These are phyloP conservation scores for Ptychodera flava DNA, from an alignment of 35 echinoderm and acorn worm species.

Conservation along the genomic window DNA sequence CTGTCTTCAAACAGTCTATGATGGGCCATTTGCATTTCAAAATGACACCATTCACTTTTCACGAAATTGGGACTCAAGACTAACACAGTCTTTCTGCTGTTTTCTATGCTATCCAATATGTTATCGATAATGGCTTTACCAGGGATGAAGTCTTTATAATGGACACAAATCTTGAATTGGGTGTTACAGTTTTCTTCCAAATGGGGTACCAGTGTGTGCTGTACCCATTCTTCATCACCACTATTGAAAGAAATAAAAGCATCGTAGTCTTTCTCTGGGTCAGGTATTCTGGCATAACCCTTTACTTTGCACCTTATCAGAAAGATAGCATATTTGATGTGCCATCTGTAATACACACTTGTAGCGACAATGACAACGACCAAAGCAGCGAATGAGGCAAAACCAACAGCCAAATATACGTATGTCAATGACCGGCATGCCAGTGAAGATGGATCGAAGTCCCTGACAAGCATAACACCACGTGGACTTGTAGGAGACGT, in stretches of 20 bases:
- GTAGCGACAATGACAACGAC: neutral
- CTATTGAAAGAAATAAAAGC: slow-evolving; percentile 20
- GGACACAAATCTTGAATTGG: slow-evolving; percentile 3
- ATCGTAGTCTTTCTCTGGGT: neutral
- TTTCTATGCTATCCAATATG: neutral
- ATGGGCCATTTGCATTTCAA: slow-evolving; percentile 18
- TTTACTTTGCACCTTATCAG: neutral
- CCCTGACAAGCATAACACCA: neutral
- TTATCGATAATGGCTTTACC: slow-evolving; percentile 7
- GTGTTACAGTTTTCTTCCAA: neutral
- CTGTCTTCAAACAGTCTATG: neutral
- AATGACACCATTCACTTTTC: slow-evolving; percentile 15
- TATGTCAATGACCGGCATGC: neutral
- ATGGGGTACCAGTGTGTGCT: neutral
- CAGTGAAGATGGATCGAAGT: neutral
- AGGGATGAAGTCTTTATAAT: slow-evolving; percentile 2
- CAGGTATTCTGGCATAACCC: neutral
- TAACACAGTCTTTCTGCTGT: slow-evolving; percentile 4
- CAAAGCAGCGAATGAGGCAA: neutral
- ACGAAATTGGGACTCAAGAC: slow-evolving; percentile 4
- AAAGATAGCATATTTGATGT: neutral
- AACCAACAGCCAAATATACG: neutral
- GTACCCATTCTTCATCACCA: slow-evolving; percentile 2
- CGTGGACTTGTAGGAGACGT: neutral
- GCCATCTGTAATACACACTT: neutral